phyloP scores from a whole-genome alignment of 2,797 vertebrate species.

The Pangasius larnaudii region DNA sequence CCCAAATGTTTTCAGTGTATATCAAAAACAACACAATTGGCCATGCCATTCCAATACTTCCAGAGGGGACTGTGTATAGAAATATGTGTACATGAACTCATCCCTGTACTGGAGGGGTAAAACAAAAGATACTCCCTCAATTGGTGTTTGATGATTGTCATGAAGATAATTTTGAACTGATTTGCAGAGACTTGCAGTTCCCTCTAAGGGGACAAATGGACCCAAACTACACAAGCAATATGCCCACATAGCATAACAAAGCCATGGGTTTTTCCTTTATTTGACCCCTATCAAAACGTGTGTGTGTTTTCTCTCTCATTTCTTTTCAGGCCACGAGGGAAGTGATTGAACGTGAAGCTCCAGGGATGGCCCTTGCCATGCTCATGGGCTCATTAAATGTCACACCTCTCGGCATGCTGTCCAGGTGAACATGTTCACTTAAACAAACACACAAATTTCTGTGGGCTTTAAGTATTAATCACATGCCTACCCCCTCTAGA shows the following conservation, averaged over 20 bases:
- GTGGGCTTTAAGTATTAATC: slow-evolving; percentile 30
- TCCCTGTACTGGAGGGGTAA: neutral
- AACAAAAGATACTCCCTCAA: neutral
- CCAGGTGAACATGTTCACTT: slow-evolving; percentile 62
- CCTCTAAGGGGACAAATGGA: neutral
- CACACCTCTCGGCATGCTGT: slow-evolving; percentile 95
- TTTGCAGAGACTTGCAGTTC: neutral
- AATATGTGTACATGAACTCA: neutral
- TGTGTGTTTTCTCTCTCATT: slow-evolving; percentile 46
- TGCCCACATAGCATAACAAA: neutral
- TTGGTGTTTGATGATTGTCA: neutral
- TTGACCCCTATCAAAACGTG: neutral
- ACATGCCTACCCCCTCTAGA: slow-evolving; percentile 70
- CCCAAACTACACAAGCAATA: neutral
- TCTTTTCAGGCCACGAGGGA: slow-evolving; percentile 91
- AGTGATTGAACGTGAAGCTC: slow-evolving; percentile 97
- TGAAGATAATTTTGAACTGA: neutral
- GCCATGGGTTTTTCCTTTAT: neutral
- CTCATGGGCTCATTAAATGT: slow-evolving; percentile 99
- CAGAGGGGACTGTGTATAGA: no score
- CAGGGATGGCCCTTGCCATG: slow-evolving; percentile 98
- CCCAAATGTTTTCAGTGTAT: no score
- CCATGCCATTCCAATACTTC: no score
- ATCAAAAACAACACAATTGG: no score
- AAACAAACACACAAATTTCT: slow-evolving; percentile 28